phyloP scores from a whole-genome alignment of 2,113 vertebrate species.

The Protobothrops flavoviridis region DNA sequence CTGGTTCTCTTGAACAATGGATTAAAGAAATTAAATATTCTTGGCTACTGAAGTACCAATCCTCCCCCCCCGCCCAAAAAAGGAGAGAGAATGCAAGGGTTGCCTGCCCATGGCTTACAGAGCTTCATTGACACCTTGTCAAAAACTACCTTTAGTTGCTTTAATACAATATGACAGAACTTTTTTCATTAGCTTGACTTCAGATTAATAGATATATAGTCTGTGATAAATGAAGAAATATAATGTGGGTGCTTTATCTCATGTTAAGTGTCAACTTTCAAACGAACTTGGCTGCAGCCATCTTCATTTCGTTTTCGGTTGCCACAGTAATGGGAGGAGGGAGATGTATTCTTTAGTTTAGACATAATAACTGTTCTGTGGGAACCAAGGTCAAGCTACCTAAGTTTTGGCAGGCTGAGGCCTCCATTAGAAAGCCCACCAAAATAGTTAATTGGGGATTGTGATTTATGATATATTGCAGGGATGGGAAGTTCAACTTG shows the following conservation, averaged over 20 bases:
- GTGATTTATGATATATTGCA: too few relatives aligned
- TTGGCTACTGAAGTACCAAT: not conserved
- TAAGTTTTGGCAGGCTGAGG: too few relatives aligned
- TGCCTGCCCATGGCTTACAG: not conserved
- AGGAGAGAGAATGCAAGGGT: not conserved
- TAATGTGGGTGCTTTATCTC: not conserved
- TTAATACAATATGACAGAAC: not conserved
- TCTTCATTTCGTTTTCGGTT: too few relatives aligned
- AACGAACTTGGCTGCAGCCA: too few relatives aligned
- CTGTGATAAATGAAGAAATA: not conserved
- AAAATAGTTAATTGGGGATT: too few relatives aligned
- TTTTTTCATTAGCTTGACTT: not conserved
- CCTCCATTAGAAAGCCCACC: too few relatives aligned
- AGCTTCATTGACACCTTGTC: not conserved
- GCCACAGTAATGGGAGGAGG: too few relatives aligned
- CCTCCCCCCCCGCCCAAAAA: not conserved
- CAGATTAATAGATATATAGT: not conserved
- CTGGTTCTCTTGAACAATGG: not conserved
- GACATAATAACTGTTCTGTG: too few relatives aligned
- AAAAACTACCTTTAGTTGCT: not conserved
- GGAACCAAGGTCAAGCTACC: too few relatives aligned
- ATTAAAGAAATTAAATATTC: not conserved
- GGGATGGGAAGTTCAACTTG: too few relatives aligned
- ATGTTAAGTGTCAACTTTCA: not conserved
- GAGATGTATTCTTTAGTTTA: too few relatives aligned